Evolutionary conservation across 2,113 vertebrate genomes (phyloP), one percentile per base, ranked within the genome.

Genomic region (Uropsilus gracilis): DNA sequence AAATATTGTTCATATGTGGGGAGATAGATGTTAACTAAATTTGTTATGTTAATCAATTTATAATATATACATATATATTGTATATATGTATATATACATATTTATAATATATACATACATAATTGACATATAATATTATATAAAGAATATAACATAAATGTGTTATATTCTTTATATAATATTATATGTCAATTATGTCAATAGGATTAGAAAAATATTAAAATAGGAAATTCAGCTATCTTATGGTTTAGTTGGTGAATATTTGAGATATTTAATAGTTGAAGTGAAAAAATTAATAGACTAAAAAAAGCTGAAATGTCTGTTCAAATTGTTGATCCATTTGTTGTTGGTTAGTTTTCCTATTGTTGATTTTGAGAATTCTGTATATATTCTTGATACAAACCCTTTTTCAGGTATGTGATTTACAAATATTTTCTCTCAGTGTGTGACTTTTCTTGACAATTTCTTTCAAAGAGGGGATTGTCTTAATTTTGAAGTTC

Each of bases 201-300:
- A 13, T 63, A 82, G 34, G 63, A 34, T 42, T 46, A 30, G 57
- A 44, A 46, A 34, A 82, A 26, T 64, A 20, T 59, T 14, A 64
- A 82, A 46, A 46, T 6, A 22, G 53, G 53, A 83, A 87, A 85
- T 82, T 53, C 37, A 63, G 24, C 68, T 83, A 17, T 44, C 73
- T 89, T 66, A 7, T 68, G 71, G 78, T 89, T 89, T 92, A 7
- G 20, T 68, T 61, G 78, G 37, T 87, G 20, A 37, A 48, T 73
- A 86, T 32, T 68, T 78, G 42, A 80, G 32, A 73, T 73, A 64
- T 90, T 76, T 77, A 87, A 59, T 14, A 46, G 8, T 71, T 64
- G 0, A 63, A 57, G 8, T 85, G 18, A 83, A 48, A 94, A 86
- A 96, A 89, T 77, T n/a, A 81, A 89, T 76, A 82, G 48, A 71